These are phyloP conservation scores for Actinia equina DNA, from an alignment of 64 coral and sea anemone species.

Conservation along the genomic window DNA sequence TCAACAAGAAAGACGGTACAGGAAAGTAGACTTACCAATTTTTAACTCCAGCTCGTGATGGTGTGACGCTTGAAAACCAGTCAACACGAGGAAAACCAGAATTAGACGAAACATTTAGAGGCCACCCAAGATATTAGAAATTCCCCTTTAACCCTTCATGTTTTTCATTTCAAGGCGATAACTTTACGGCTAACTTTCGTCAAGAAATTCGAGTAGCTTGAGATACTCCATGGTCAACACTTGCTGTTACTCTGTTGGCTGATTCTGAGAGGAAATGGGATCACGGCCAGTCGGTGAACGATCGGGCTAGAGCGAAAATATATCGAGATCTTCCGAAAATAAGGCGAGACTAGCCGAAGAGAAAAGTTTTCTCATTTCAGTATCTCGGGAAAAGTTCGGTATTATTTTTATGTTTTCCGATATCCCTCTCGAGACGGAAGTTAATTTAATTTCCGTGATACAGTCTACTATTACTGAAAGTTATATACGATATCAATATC, in stretches of 20 bases:
- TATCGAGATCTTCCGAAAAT: neutral
- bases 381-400: neutral
- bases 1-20: neutral
- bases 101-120: constrained; percentile 16
- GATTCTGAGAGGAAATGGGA: neutral
- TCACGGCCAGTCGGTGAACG: neutral
- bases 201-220: neutral
- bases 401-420: neutral
- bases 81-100: constrained; percentile 3
- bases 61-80: constrained; percentile 4
- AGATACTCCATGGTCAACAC: neutral
- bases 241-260: neutral
- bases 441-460: neutral
- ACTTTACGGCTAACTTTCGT: neutral
- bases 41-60: neutral
- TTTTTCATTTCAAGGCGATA: neutral
- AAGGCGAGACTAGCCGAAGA: neutral
- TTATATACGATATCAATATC: neutral
- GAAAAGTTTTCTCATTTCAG: neutral
- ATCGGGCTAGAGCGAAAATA: neutral
- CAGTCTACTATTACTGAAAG: neutral
- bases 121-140: neutral
- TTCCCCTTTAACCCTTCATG: neutral
- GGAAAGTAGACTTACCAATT: neutral
- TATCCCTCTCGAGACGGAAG: neutral